Evolutionary conservation across 2,888 invertebrate genomes (phyloP), one percentile per base, ranked within the genome.

Genomic region (Rhamphomyia laevipes): DNA sequence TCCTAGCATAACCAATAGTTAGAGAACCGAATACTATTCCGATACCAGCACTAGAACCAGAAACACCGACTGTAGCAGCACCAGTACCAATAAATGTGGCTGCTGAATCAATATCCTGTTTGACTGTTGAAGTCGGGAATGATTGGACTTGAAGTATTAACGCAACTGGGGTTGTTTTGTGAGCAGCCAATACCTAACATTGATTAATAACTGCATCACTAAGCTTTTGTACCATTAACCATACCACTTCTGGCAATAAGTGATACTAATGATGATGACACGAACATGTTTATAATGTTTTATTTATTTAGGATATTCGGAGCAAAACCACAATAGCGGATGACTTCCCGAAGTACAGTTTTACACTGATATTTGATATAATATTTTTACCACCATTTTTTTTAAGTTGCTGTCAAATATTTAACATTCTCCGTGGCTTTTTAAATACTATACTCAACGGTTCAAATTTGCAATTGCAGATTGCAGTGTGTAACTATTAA

Each of bases 31-130:
- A 97, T 61, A 96, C 91, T 72, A 89, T 81, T 73, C 96, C 96
- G 74, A 97, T 93, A 75, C 96, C 96, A 77, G 94, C 82, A 74
- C 94, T 96, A 75, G 89, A 97, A 70, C 99, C 99, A 68, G 99
- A 99, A 62, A 96, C 97, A 78, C 99, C 99, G 62, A 97, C 97
- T 72, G 99, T 99, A 73, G 99, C 99, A 69, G 99, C 99, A 71
- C 99, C 99, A 75, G 97, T 96, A 74, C 99, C 99, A 77, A 99
- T 99, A 77, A 96, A 99, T 81, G 99, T 99, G 72, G 99, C 99
- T 67, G 99, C 99, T 59, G 96, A 95, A 78, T 99, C 99, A 79
- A 99, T 99, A 76, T 99, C 99, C 73, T 89, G 84, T 62, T 85
- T 82, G 61, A 89, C 82, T 58, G 86, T 77, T 61, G 90, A 84